Percentiles rank a stretch among this genome's conserved stretches.
These are phyloP conservation scores for Ylistrum balloti DNA, from an alignment of 1,140 invertebrate species.

Conservation along the genomic window DNA sequence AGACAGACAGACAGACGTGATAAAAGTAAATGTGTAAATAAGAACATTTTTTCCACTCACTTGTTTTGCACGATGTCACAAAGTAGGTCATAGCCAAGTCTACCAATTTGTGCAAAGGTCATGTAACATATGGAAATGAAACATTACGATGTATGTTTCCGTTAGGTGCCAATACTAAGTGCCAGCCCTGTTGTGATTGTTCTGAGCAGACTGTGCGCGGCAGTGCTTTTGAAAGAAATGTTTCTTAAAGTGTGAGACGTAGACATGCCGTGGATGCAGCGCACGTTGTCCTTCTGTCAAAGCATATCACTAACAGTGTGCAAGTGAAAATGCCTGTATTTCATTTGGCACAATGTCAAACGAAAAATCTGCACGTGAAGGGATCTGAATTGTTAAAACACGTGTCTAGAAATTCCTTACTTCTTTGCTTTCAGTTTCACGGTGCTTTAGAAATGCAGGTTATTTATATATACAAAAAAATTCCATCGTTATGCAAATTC, in stretches of 20 bases:
- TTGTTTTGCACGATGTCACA: too few relatives aligned
- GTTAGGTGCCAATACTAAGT: background rate
- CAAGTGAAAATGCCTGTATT: background rate
- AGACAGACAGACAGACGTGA: too few relatives aligned
- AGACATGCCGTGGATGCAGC: background rate
- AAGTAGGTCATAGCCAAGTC: too few relatives aligned
- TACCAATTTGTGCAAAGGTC: background rate
- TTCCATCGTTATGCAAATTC: too few relatives aligned
- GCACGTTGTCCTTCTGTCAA: background rate
- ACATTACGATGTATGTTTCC: background rate
- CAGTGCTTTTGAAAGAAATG: background rate
- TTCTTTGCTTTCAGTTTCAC: too few relatives aligned
- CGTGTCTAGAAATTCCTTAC: too few relatives aligned
- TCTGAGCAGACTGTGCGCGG: background rate
- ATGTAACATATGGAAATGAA: background rate
- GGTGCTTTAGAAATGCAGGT: too few relatives aligned
- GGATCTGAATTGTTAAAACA: background rate
- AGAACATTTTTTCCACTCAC: too few relatives aligned
- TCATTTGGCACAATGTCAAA: background rate
- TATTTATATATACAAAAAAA: too few relatives aligned
- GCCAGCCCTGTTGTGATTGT: background rate
- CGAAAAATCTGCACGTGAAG: background rate
- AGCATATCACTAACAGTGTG: background rate
- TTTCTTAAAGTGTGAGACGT: background rate
- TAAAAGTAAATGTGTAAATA: too few relatives aligned